Evolutionary conservation across 2,888 invertebrate genomes (phyloP).

Genomic region (Lucinisca nassula): DNA sequence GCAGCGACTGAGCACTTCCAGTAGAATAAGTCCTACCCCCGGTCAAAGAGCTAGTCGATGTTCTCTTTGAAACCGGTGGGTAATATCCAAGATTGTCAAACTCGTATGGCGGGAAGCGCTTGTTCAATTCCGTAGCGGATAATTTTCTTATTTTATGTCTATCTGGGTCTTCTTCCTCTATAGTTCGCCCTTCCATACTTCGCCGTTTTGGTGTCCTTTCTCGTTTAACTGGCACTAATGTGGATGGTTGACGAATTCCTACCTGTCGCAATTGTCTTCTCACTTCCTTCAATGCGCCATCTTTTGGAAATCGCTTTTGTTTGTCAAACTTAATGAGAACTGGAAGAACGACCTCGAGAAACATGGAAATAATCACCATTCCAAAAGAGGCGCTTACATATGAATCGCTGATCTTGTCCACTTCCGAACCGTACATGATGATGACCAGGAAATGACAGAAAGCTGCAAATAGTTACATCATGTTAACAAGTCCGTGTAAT

Average conservation of each 20-base stretch:
- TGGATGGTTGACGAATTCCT: neutral
- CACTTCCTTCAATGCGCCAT: neutral
- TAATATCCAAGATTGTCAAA: neutral
- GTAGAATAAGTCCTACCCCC: neutral
- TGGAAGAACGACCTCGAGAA: constrained; percentile 60
- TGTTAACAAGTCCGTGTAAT: too few relatives aligned
- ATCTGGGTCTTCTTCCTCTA: neutral
- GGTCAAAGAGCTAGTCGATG: neutral
- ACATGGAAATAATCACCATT: constrained; percentile 47
- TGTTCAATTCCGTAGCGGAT: neutral
- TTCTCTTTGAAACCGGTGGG: constrained; percentile 6
- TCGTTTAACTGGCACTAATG: neutral
- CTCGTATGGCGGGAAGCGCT: neutral
- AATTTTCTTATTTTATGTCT: neutral
- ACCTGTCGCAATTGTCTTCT: neutral
- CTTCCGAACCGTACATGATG: constrained; percentile 67
- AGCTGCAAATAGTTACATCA: constrained; percentile 35
- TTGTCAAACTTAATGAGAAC: constrained; percentile 59
- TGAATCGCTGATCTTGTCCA: constrained; percentile 55
- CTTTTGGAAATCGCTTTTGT: constrained; percentile 34
- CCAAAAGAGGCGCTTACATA: constrained; percentile 55
- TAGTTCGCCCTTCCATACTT: neutral
- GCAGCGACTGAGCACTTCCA: constrained; percentile 33
- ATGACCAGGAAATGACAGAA: constrained; percentile 62
- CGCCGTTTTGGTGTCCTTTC: neutral